phyloP scores from a whole-genome alignment of 2,113 vertebrate species.

The Anarhynchus alexandrinus region DNA sequence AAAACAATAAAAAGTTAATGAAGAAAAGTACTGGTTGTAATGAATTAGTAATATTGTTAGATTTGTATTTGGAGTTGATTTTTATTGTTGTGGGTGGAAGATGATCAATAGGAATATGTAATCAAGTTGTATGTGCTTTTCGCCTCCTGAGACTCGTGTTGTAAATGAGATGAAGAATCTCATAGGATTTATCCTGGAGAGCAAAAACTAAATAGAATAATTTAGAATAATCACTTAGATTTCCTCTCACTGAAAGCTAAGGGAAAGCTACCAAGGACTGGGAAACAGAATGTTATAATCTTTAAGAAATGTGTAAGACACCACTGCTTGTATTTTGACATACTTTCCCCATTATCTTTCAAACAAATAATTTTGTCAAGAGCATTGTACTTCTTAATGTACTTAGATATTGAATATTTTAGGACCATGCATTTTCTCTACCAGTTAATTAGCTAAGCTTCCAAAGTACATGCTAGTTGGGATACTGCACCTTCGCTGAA shows the following conservation, averaged over 20 bases:
- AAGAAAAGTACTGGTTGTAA: slow-evolving; percentile 68
- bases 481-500: slow-evolving; percentile 20
- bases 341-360: neutral
- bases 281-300: neutral
- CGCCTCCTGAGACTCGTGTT: slow-evolving; percentile 37
- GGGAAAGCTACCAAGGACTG: neutral
- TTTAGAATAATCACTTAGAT: slow-evolving; percentile 36
- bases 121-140: slow-evolving; percentile 56
- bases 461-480: neutral
- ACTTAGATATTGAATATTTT: slow-evolving; percentile 5
- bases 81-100: slow-evolving; percentile 57
- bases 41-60: slow-evolving; percentile 72
- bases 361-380: slow-evolving; percentile 34
- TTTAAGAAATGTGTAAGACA: neutral
- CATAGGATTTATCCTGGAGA: slow-evolving; percentile 55
- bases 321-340: neutral
- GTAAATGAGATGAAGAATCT: slow-evolving; percentile 58
- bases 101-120: slow-evolving; percentile 62
- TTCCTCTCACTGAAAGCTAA: slow-evolving; percentile 13
- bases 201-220: slow-evolving; percentile 46
- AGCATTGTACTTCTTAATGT: neutral
- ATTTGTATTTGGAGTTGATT: slow-evolving; percentile 66
- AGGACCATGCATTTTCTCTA: slow-evolving; percentile 20
- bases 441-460: slow-evolving; percentile 42
- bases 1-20: slow-evolving; percentile 75